Base-by-base conservation (phyloP, 37 sponge, comb jelly and placozoan genomes). In the Petrosia ficiformis region DNA sequence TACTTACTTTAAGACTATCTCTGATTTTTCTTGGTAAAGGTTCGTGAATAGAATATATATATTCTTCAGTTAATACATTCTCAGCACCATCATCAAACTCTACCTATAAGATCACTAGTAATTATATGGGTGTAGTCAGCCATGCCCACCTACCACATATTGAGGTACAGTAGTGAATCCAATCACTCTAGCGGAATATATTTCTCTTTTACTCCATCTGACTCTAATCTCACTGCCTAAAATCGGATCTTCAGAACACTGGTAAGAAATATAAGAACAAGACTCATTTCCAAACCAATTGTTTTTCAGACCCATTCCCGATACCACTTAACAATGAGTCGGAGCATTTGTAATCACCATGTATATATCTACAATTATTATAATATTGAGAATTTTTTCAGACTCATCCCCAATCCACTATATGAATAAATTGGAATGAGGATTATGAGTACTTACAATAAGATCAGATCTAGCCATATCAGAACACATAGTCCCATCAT, bases 401-500 rank as follows among this genome's bases (percentile, higher is more conserved):
- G 39, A 10, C 22, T 36, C 73, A 73, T 57, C 33, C 16, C 30
- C 35, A 2, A 33, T 39, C 29, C 1, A n/a, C 2, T 30, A 14
- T 32, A 41, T 48, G n/a, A 33, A 42, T 41, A 25, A 48, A 14
- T 19, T 48, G 54, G 8, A 48, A 48, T 14, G 14, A 48, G 14
- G n/a, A n/a, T n/a, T n/a, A n/a, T n/a, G 14, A 48, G 54, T 19
- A 34, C 79, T 57, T 26, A 86, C 87, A 58, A 85, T 32, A 29
- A 96, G 79, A 59, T 96, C 91, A 19, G 37, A 34, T 0, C 61
- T 68, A 22, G 72, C 71, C 5, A 96, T 63, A 68, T 92, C 81
- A 37, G 35, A 52, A 52, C 97, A 91, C n/a, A 90, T 58, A 0
- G 91, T 84, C 33, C 90, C 90, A 65, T 96, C 97, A 1, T 92